These are phyloP conservation scores for Vulpes lagopus DNA, from an alignment of 2,113 vertebrate genomes.

Conservation along the genomic window DNA sequence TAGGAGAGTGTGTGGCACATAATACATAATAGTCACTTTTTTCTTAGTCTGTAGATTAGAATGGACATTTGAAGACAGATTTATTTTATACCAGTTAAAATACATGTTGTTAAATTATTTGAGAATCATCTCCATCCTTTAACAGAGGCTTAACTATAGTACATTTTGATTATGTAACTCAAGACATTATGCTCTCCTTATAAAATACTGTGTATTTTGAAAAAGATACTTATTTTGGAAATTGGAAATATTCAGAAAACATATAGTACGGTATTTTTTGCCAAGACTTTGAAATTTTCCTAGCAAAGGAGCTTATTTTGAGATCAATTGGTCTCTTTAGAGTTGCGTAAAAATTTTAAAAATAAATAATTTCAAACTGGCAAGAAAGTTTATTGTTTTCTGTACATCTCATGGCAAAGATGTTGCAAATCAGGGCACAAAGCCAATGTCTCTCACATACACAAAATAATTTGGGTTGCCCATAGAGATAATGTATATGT, in stretches of 20 bases:
- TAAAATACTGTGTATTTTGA: not conserved
- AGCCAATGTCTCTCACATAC: fast-evolving
- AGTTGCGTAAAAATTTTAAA: not conserved
- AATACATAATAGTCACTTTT: not conserved
- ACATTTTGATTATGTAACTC: not conserved
- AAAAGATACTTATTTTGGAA: not conserved
- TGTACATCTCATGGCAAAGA: not conserved
- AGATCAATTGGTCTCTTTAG: not conserved
- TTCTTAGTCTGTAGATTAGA: not conserved
- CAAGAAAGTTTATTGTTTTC: not conserved
- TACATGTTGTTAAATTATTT: not conserved
- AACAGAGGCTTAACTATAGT: not conserved
- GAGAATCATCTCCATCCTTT: not conserved
- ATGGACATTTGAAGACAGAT: not conserved
- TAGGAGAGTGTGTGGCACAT: not conserved
- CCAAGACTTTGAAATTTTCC: not conserved
- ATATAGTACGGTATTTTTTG: not conserved
- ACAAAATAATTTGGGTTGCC: not conserved
- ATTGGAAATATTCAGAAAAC: not conserved
- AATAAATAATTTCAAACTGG: not conserved
- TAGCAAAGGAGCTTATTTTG: not conserved
- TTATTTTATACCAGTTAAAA: not conserved
- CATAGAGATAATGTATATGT: fast-evolving
- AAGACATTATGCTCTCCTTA: not conserved
- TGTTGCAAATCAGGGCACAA: not conserved